phyloP scores from a whole-genome alignment of 2,113 vertebrate species.

The Prochilodus magdalenae region DNA sequence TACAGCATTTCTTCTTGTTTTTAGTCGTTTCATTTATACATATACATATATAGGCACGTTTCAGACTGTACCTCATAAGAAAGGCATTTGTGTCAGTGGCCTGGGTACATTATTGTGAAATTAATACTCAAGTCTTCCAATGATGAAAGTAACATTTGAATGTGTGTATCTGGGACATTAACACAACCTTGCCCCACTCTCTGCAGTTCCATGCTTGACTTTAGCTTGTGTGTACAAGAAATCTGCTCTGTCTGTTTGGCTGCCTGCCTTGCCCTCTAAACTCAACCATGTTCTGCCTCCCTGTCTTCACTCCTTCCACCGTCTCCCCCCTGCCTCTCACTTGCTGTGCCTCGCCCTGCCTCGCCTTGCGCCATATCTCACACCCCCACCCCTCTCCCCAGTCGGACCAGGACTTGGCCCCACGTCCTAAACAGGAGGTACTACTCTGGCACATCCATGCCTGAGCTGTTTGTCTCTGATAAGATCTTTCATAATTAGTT shows the following conservation, averaged over 20 bases:
- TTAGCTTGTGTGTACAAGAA: slow-evolving; percentile 27
- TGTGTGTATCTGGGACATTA: slow-evolving; percentile 33
- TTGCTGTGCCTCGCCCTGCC: slow-evolving; percentile 46
- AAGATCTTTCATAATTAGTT: slow-evolving; percentile 47
- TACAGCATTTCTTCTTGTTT: slow-evolving; percentile 13
- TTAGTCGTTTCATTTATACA: slow-evolving; percentile 4
- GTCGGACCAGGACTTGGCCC: slow-evolving; percentile 92
- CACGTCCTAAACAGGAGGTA: slow-evolving; percentile 99
- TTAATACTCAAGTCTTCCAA: background rate
- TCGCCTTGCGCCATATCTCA: slow-evolving; percentile 43
- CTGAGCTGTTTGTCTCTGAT: slow-evolving; percentile 60
- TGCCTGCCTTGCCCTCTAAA: slow-evolving; percentile 65
- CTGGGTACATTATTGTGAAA: slow-evolving; percentile 5
- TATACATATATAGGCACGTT: background rate
- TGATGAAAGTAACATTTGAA: background rate
- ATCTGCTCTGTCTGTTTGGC: slow-evolving; percentile 51
- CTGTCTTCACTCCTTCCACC: slow-evolving; percentile 75
- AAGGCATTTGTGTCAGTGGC: slow-evolving; percentile 45
- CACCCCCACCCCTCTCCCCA: slow-evolving; percentile 78
- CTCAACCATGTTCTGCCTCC: slow-evolving; percentile 75
- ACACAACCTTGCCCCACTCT: slow-evolving; percentile 34
- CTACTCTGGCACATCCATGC: slow-evolving; percentile 64
- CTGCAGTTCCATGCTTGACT: slow-evolving; percentile 44
- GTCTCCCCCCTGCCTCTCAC: slow-evolving; percentile 51
- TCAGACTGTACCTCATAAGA: slow-evolving; percentile 6